Conservation (phyloP, 2,113 vertebrate genomes). For the Thryonomys swinderianus region DNA sequence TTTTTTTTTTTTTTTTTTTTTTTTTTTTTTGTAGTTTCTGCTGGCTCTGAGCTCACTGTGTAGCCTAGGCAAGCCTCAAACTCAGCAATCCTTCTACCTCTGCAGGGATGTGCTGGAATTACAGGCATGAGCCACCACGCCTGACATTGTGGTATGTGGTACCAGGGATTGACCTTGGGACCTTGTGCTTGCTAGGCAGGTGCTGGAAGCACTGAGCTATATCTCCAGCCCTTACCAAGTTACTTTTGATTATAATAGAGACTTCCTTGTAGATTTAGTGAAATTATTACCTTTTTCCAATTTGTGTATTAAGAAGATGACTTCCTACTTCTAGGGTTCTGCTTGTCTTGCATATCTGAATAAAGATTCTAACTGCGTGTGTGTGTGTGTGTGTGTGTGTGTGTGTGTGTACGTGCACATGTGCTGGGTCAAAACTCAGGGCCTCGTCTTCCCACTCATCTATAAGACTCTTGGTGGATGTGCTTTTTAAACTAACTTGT, state of each 20-base stretch:
- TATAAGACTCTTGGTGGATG: neutral
- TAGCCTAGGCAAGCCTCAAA: too few relatives aligned
- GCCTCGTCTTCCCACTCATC: neutral
- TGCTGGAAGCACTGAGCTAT: too few relatives aligned
- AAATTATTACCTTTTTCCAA: neutral
- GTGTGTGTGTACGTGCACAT: neutral
- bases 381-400: neutral
- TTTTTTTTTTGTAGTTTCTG: too few relatives aligned
- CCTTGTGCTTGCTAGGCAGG: too few relatives aligned
- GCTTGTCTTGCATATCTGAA: neutral
- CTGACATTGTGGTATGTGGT: too few relatives aligned
- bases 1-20: too few relatives aligned
- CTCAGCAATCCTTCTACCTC: too few relatives aligned
- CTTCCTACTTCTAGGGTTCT: neutral
- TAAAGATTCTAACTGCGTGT: neutral
- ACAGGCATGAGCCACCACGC: too few relatives aligned
- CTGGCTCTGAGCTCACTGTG: too few relatives aligned
- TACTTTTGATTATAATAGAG: neutral
- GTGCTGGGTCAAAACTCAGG: neutral
- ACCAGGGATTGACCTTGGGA: too few relatives aligned
- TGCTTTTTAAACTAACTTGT: neutral
- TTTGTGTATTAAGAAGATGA: constrained; percentile 25
- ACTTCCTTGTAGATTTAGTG: constrained; percentile 19
- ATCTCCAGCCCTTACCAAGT: too few relatives aligned
- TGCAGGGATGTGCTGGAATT: too few relatives aligned